Percentiles rank a stretch among this genome's conserved stretches.
phyloP scores from a whole-genome alignment of 2,113 vertebrate species.

The Ctenomys sociabilis region DNA sequence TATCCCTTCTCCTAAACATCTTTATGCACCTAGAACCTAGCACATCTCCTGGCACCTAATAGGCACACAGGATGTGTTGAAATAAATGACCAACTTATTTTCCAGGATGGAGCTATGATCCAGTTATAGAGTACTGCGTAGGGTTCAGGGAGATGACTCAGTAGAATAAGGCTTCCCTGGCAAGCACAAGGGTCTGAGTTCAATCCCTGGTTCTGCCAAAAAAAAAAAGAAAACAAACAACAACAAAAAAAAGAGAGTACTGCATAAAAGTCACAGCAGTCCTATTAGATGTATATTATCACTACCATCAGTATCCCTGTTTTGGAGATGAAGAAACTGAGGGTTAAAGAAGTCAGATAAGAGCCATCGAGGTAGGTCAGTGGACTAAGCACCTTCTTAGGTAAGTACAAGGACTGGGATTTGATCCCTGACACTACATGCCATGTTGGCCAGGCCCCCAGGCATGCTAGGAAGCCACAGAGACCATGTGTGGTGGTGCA shows the following conservation, averaged over 20 bases:
- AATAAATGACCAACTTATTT: constrained; percentile 12
- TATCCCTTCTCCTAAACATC: neutral
- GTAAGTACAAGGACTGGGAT: no score
- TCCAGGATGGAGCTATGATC: neutral
- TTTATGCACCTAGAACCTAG: neutral
- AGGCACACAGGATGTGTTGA: neutral
- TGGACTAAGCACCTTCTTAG: no score
- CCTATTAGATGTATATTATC: neutral
- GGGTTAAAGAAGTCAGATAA: neutral
- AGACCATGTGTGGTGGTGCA: no score
- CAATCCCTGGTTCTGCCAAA: no score
- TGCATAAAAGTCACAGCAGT: neutral
- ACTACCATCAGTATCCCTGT: neutral
- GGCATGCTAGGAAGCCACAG: no score
- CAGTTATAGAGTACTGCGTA: neutral
- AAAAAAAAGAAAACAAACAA: no score
- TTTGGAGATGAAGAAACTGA: constrained; percentile 13
- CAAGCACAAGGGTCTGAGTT: no score
- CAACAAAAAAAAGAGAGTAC: neutral
- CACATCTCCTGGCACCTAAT: neutral
- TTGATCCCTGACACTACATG: no score
- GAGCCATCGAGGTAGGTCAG: no score
- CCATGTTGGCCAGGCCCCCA: no score
- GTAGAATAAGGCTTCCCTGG: no score
- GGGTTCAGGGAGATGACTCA: no score